phyloP scores from a whole-genome alignment of 2,797 vertebrate genomes.

The Sarcoramphus papa region DNA sequence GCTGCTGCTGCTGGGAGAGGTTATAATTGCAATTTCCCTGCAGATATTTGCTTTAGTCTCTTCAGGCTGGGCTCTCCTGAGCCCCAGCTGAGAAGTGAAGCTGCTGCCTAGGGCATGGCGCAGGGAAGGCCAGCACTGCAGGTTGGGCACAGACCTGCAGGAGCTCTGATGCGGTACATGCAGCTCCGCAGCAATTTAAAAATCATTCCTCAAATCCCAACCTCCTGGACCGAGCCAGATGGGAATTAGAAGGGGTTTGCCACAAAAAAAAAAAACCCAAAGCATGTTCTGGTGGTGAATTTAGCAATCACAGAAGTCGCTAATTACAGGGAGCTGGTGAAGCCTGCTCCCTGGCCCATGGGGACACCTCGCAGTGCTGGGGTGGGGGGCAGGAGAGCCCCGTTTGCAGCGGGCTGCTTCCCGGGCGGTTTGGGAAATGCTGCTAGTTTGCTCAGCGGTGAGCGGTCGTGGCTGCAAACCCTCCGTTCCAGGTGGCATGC shows the following conservation, averaged over 20 bases:
- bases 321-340: not conserved
- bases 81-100: not conserved
- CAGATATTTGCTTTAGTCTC: not conserved
- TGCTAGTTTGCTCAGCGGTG: not conserved
- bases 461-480: rapidly evolving
- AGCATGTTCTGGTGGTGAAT: not conserved
- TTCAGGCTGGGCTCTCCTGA: not conserved
- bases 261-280: not conserved
- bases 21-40: not conserved
- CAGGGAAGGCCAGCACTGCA: not conserved
- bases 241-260: not conserved
- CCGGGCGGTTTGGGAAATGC: rapidly evolving
- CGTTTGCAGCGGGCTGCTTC: not conserved
- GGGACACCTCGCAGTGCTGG: not conserved
- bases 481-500: rapidly evolving
- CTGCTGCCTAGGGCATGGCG: not conserved
- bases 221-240: not conserved
- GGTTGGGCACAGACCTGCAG: not conserved
- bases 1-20: not conserved
- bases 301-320: not conserved
- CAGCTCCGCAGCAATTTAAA: not conserved
- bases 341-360: not conserved
- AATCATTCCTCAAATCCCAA: not conserved
- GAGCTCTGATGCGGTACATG: not conserved
- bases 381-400: not conserved